Conservation (phyloP, 2,888 invertebrate species). For the Elysia crispata region DNA sequence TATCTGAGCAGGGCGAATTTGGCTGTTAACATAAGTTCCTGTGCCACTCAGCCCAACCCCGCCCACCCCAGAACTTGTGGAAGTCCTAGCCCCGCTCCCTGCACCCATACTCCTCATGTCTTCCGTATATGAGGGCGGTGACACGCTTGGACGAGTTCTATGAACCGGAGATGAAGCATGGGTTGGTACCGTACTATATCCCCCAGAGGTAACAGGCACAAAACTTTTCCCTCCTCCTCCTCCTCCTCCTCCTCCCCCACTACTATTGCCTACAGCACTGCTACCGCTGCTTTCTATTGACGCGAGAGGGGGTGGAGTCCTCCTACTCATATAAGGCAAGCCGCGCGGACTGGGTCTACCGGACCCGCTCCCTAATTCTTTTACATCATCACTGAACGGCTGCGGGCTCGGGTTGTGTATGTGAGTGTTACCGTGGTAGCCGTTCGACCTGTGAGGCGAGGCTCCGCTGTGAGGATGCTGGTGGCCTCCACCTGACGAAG, state of each 20-base stretch:
- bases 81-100: slow-evolving; percentile 35
- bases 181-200: slow-evolving; percentile 68
- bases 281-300: no score
- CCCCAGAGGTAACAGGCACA: slow-evolving; percentile 48
- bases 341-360: slow-evolving; percentile 38
- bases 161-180: slow-evolving; percentile 69
- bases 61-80: background rate
- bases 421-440: slow-evolving; percentile 40
- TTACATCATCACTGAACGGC: background rate
- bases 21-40: slow-evolving; percentile 48
- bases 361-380: background rate
- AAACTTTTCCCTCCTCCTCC: background rate
- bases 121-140: background rate
- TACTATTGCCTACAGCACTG: background rate
- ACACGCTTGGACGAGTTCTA: slow-evolving; percentile 52
- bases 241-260: slow-evolving; percentile 16
- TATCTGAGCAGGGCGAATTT: slow-evolving; percentile 13
- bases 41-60: slow-evolving; percentile 36
- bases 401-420: slow-evolving; percentile 47
- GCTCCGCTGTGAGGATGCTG: background rate
- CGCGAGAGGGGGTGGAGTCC: slow-evolving; percentile 29
- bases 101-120: slow-evolving; percentile 30
- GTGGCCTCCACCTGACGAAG: no score
- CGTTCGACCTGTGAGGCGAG: background rate
- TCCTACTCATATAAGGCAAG: background rate